A percentile compares a stretch with the other conserved stretches of the same genome.
Evolutionary conservation across 2,888 invertebrate species (phyloP).

Genomic region (Platerodrilus igneus): DNA sequence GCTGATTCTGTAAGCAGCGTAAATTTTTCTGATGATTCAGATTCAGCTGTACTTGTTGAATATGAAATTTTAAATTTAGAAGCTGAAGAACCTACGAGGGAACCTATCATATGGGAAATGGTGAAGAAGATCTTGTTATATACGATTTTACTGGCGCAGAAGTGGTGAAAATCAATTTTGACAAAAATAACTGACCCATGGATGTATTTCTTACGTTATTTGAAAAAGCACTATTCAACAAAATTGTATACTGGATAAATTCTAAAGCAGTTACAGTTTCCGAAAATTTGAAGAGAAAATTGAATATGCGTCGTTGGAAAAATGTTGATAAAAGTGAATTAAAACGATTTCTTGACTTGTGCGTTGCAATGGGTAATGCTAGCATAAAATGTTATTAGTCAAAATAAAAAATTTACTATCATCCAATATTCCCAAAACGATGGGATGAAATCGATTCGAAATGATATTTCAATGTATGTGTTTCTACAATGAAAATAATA

Average conservation of each 20-base stretch:
- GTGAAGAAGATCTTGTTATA: slow-evolving; percentile 2
- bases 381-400: slow-evolving; percentile 12
- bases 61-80: slow-evolving; percentile 5
- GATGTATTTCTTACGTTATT: slow-evolving; percentile 10
- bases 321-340: slow-evolving; percentile 8
- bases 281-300: slow-evolving; percentile 6
- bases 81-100: slow-evolving; percentile 6
- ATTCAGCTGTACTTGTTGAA: slow-evolving; percentile 4
- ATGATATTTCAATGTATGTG: too few relatives aligned
- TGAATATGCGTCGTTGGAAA: slow-evolving; percentile 3
- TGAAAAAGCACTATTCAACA: too few relatives aligned
- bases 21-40: slow-evolving; percentile 4
- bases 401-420: too few relatives aligned
- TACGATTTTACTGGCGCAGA: slow-evolving; percentile 6
- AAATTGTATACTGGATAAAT: slow-evolving; percentile 8
- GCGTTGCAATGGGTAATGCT: slow-evolving; percentile 10
- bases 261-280: slow-evolving; percentile 7
- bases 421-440: too few relatives aligned
- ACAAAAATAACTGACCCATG: neutral
- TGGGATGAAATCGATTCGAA: too few relatives aligned
- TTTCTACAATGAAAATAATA: too few relatives aligned
- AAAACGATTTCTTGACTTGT: slow-evolving; percentile 9
- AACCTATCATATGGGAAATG: slow-evolving; percentile 5
- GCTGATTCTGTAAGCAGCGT: slow-evolving; percentile 1
- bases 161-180: slow-evolving; percentile 2